Evolutionary conservation across 2,888 invertebrate genomes (phyloP).

Genomic region (Rhagophthalmus giganteus): DNA sequence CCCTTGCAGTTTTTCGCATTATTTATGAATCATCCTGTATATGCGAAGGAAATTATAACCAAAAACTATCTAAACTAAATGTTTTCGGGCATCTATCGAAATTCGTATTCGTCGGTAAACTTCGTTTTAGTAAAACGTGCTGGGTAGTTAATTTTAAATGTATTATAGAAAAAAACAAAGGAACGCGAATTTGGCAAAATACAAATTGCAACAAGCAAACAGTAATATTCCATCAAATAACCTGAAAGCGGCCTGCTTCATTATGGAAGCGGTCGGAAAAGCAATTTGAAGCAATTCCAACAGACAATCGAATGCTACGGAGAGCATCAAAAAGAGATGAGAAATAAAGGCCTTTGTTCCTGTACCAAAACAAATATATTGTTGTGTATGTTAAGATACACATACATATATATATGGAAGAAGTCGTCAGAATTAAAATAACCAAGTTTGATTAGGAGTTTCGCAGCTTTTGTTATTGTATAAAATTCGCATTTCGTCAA

Average conservation of each 20-base stretch:
- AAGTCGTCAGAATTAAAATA: no score
- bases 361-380: slow-evolving; percentile 42
- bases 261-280: slow-evolving; percentile 52
- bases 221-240: slow-evolving; percentile 58
- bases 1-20: no score
- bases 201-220: slow-evolving; percentile 38
- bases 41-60: no score
- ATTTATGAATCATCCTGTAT: no score
- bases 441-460: no score
- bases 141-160: slow-evolving; percentile 15
- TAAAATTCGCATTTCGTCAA: no score
- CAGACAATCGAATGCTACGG: slow-evolving; percentile 51
- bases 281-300: slow-evolving; percentile 54
- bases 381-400: slow-evolving; percentile 25
- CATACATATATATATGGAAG: background rate
- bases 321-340: slow-evolving; percentile 47
- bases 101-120: no score
- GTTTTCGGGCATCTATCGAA: no score
- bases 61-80: no score
- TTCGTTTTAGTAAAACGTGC: no score
- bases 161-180: slow-evolving; percentile 13
- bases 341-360: slow-evolving; percentile 43
- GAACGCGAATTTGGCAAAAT: slow-evolving; percentile 26
- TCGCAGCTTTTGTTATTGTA: no score
- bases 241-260: slow-evolving; percentile 49